These are phyloP conservation scores for Coenobita brevimanus DNA, from an alignment of 1,140 invertebrate species.

Conservation along the genomic window DNA sequence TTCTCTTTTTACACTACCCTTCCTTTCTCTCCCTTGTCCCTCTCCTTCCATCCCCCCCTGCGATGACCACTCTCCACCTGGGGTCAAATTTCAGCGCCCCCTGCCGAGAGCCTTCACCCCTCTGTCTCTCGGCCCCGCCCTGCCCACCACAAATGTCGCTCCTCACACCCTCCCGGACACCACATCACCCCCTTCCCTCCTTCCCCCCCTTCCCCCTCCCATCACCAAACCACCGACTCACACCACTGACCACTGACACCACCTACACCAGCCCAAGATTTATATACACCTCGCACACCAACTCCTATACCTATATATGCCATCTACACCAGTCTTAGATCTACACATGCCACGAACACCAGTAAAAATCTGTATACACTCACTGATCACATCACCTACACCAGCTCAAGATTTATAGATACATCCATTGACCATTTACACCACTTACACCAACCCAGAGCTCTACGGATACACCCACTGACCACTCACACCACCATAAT, in stretches of 20 bases:
- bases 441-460: too few species aligned
- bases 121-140: constrained; percentile 23
- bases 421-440: too few species aligned
- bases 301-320: background rate
- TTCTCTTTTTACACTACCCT: too few species aligned
- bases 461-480: too few species aligned
- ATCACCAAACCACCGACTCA: background rate
- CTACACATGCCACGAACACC: too few species aligned
- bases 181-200: background rate
- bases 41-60: background rate
- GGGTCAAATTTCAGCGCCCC: constrained; percentile 34
- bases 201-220: background rate
- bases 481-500: too few species aligned
- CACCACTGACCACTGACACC: background rate
- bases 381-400: too few species aligned
- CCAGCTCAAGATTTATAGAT: too few species aligned
- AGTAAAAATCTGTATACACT: too few species aligned
- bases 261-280: too few species aligned
- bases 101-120: constrained; percentile 14
- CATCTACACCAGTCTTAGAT: background rate
- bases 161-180: constrained; percentile 6
- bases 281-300: too few species aligned
- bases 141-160: constrained; percentile 38
- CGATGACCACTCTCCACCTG: constrained; percentile 30
- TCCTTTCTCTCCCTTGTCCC: background rate